Conservation (phyloP, 2,113 vertebrate species). For the Formicarius rufipectus region DNA sequence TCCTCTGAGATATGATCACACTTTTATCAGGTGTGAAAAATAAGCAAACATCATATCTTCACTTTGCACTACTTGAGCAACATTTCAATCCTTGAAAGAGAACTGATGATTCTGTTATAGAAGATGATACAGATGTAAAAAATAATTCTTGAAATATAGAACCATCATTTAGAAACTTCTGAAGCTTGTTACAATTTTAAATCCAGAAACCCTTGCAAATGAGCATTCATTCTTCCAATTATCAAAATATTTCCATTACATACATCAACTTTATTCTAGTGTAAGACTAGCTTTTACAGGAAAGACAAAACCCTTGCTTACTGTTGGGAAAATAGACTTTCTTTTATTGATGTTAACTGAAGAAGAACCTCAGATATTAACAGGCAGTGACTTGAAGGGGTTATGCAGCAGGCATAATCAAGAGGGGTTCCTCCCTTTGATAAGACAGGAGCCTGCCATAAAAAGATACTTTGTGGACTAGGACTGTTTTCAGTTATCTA, state of each 20-base stretch:
- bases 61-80: not conserved
- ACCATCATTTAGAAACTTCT: not conserved
- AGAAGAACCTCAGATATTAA: no score
- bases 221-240: not conserved
- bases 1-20: not conserved
- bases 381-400: no score
- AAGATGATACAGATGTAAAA: not conserved
- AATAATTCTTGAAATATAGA: not conserved
- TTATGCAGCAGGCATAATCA: no score
- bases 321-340: not conserved
- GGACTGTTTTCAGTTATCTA: no score
- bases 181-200: not conserved
- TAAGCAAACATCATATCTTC: not conserved
- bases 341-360: no score
- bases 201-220: not conserved
- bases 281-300: not conserved
- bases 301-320: rapidly evolving
- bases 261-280: not conserved
- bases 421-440: no score
- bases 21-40: not conserved
- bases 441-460: no score
- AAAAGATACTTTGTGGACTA: no score
- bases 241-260: not conserved
- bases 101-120: not conserved
- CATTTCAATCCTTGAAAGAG: not conserved